Conservation (phyloP, 37 sponge, comb jelly and placozoan species). For the Theonella swinhoei region DNA sequence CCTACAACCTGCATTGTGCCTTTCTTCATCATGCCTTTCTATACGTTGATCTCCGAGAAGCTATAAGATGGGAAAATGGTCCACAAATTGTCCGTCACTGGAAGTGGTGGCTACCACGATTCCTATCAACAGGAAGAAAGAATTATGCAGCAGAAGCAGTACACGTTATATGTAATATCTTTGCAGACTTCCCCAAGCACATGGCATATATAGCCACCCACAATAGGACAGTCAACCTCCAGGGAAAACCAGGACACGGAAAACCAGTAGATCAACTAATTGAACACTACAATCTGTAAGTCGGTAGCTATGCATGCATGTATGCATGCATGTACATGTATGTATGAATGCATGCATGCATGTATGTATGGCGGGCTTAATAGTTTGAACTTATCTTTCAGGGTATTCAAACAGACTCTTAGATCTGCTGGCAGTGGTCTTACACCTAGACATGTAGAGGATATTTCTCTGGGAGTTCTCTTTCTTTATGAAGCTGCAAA, state of each 20-base stretch:
- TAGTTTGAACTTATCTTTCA: background rate
- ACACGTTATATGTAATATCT: conserved; percentile 2
- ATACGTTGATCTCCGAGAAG: conserved; percentile 17
- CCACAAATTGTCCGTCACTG: conserved; percentile 17
- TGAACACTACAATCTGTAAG: conserved; percentile 58
- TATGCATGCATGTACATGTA: too few relatives aligned
- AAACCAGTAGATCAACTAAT: too few relatives aligned
- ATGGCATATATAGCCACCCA: too few relatives aligned
- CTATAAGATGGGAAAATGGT: conserved; percentile 30
- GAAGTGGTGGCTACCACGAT: conserved; percentile 25
- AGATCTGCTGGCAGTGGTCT: background rate
- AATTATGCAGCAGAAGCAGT: conserved; percentile 23
- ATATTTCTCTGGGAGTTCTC: conserved; percentile 13
- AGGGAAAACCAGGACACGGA: conserved; percentile 10
- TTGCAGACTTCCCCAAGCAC: conserved; percentile 6
- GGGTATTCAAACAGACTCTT: conserved; percentile 22
- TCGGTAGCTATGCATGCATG: background rate
- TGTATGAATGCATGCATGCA: too few relatives aligned
- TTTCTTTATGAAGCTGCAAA: conserved; percentile 41
- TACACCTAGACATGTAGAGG: conserved; percentile 8
- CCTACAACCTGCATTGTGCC: background rate
- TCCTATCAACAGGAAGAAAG: conserved; percentile 1
- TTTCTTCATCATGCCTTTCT: background rate
- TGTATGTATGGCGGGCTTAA: background rate
- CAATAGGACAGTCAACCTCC: conserved; percentile 29